Evolutionary conservation across 1,140 invertebrate genomes (phyloP), one percentile per base, ranked within the genome.

Genomic region (Aphaenogaster floridana): DNA sequence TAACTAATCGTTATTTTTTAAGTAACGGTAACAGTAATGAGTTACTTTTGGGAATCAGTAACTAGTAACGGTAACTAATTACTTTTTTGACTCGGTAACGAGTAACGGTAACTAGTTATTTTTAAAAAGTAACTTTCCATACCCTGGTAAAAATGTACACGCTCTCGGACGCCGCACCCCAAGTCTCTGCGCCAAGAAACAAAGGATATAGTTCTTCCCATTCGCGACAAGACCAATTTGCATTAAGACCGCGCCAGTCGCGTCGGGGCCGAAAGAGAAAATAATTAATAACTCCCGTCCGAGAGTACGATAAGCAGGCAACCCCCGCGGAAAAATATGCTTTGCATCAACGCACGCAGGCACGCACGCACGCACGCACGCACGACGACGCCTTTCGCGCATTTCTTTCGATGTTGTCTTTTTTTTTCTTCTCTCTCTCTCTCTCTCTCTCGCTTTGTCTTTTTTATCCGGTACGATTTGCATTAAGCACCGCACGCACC

Each of bases 401-500:
- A 17, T 34, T 50, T 71, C 76, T 84, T 83, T 77, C 39, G 13
- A 3, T 64, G 21, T 5, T 39, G 4, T 45, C 48, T 42, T 6
- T 15, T 13, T 34, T 13, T 34, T n/a, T 34, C 13, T 39, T 39
- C 8, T 15, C 28, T 45, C 59, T n/a, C n/a, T 6, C 13, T 45
- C 6, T 39, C 2, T 39, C 63, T 42, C 2, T 48, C 42, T 45
- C 42, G 5, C 42, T 45, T 45, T 45, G 5, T 7, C 34, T 42
- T 48, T 63, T 76, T 87, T 83, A 17, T 63, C 45, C 66, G 11
- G 39, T 86, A 61, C 42, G 68, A 92, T 91, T 92, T 92, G 91
- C 91, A 92, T 92, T 89, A 86, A 91, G 69, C 86, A 79, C 57
- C 61, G 59, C 89, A 71, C 68, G 79, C 50, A 64, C 48, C 52